These are phyloP conservation scores for Astropecten irregularis DNA, from an alignment of 53 echinoderm and acorn worm species.

Conservation along the genomic window DNA sequence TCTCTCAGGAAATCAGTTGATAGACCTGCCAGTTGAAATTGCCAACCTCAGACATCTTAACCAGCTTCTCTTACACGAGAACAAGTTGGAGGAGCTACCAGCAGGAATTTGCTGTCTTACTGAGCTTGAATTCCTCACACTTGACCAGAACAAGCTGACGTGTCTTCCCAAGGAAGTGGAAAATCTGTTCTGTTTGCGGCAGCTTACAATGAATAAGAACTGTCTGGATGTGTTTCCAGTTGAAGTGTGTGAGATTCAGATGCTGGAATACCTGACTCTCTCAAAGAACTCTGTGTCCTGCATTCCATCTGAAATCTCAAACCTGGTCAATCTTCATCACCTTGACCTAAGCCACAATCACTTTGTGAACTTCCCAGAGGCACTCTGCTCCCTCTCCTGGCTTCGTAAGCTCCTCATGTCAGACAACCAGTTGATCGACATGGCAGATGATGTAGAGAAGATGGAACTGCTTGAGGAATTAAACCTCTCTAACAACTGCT, in stretches of 20 bases:
- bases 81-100: slow-evolving; percentile 62
- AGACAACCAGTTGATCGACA: slow-evolving; percentile 66
- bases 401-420: slow-evolving; percentile 74
- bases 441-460: slow-evolving; percentile 76
- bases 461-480: slow-evolving; percentile 69
- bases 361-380: slow-evolving; percentile 73
- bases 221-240: slow-evolving; percentile 71
- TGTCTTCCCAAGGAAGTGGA: slow-evolving; percentile 78
- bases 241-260: slow-evolving; percentile 72
- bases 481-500: slow-evolving; percentile 80
- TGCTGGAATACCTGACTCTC: slow-evolving; percentile 69
- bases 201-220: slow-evolving; percentile 76
- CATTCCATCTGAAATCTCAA: slow-evolving; percentile 66
- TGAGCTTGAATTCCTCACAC: slow-evolving; percentile 66
- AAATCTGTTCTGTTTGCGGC: slow-evolving; percentile 69
- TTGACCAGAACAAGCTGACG: slow-evolving; percentile 71
- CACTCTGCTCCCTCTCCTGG: slow-evolving; percentile 68
- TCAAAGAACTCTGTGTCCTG: slow-evolving; percentile 63
- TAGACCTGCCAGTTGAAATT: slow-evolving; percentile 79
- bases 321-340: slow-evolving; percentile 63
- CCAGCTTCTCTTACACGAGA: slow-evolving; percentile 71
- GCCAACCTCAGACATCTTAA: slow-evolving; percentile 72
- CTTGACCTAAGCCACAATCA: slow-evolving; percentile 71
- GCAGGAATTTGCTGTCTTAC: slow-evolving; percentile 71
- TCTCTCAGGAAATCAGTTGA: slow-evolving; percentile 72